Conservation (phyloP, 2,113 vertebrate genomes). For the Capreolus pygargus region DNA sequence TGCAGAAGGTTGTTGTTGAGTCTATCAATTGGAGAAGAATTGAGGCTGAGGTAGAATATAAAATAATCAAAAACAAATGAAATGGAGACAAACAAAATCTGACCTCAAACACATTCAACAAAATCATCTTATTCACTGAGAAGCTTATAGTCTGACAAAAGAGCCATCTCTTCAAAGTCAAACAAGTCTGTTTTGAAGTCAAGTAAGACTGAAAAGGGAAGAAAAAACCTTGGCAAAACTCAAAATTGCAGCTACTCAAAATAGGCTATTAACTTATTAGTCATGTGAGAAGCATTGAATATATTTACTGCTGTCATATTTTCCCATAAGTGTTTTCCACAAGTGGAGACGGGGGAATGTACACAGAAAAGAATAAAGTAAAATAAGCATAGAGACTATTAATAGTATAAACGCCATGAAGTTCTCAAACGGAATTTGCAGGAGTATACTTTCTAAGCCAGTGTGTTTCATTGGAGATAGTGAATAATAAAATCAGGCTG, state of each 20-base stretch:
- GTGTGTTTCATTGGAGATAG: background rate
- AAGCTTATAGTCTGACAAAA: background rate
- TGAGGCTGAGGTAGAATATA: background rate
- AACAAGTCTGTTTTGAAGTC: conserved; percentile 17
- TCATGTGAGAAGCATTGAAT: conserved; percentile 29
- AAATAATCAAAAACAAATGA: conserved; percentile 2
- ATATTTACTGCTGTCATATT: conserved; percentile 12
- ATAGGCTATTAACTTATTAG: conserved; percentile 21
- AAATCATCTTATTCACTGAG: background rate
- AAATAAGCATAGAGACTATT: conserved; percentile 31
- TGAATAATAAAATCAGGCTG: conserved; percentile 14
- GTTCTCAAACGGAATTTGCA: background rate
- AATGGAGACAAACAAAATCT: conserved; percentile 26
- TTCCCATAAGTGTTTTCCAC: conserved; percentile 43
- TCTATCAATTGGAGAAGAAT: background rate
- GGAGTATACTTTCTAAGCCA: background rate
- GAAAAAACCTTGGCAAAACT: conserved; percentile 30
- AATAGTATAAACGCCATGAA: background rate
- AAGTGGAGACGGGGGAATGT: background rate
- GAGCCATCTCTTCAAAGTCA: background rate
- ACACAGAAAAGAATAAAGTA: conserved; percentile 38
- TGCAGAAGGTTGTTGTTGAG: background rate
- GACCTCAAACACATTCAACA: background rate
- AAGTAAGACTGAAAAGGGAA: background rate
- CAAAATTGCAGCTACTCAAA: conserved; percentile 27